phyloP scores from a whole-genome alignment of 2,888 invertebrate genomes.

The Melanotus villosus region DNA sequence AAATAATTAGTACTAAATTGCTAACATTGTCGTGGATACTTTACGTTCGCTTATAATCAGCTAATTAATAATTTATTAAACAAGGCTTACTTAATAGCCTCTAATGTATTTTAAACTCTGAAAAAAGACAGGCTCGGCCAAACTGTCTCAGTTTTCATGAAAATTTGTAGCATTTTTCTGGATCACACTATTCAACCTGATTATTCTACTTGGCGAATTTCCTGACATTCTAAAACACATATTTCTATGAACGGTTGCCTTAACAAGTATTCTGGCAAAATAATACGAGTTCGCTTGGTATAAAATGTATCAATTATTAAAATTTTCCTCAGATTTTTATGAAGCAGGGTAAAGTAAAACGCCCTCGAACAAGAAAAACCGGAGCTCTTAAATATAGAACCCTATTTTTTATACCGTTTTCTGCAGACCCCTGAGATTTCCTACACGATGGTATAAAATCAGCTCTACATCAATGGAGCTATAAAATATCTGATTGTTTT shows the following conservation, averaged over 20 bases:
- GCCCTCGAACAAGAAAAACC: slow-evolving; percentile 20
- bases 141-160: no score
- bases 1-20: slow-evolving; percentile 22
- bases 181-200: no score
- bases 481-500: slow-evolving; percentile 42
- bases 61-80: no score
- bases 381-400: slow-evolving; percentile 30
- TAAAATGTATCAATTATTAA: slow-evolving; percentile 15
- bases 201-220: no score
- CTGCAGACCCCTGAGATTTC: slow-evolving; percentile 35
- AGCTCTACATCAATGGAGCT: slow-evolving; percentile 34
- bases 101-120: no score
- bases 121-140: no score
- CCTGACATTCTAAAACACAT: no score
- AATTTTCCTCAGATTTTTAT: slow-evolving; percentile 11
- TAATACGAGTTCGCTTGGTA: not conserved
- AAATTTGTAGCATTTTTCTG: no score
- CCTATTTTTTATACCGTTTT: slow-evolving; percentile 37
- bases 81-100: no score
- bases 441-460: slow-evolving; percentile 35
- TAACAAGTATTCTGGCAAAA: no score
- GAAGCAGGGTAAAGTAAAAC: slow-evolving; percentile 13
- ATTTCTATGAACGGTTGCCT: no score
- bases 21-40: slow-evolving; percentile 2
- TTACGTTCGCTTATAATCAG: no score